Base-by-base conservation (phyloP, 2,113 vertebrate species). In the Macroglossus sobrinus region DNA sequence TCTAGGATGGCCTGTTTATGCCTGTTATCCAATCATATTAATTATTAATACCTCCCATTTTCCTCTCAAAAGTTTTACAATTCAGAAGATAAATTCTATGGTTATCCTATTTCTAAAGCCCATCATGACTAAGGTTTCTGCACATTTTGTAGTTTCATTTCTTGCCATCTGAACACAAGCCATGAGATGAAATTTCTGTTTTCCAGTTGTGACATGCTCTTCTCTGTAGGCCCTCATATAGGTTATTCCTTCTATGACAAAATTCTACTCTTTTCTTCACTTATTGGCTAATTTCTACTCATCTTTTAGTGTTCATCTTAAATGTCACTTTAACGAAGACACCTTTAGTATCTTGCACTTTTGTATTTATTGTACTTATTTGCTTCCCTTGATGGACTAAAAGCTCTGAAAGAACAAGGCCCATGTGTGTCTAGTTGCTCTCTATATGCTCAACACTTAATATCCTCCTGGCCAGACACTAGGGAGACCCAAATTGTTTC, bases 211-310 rank as follows among this genome's bases (percentile, higher is more conserved):
- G 71, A 66, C 38, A 68, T 33, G 59, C 10, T 74, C 79, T 89
- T 89, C 76, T 45, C 38, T 75, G 35, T 35, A 24, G 47, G 38
- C 24, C 47, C 64, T 45, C 38, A 30, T 35, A 55, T 24, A 66
- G 76, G 50, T 45, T 66, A 35, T 18, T 66, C 3, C 45, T 75
- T 59, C 78, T 84, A 59, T 47, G 53, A 61, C 68, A 94, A 19
- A 75, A 82, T 89, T 75, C 64, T 89, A 82, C 22, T 87, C n/a
- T 82, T 91, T 86, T 94, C 43, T 68, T 93, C 40, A 59, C 18
- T 78, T 72, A 59, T 50, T 68, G 72, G 47, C 72, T 47, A 88
- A 82, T 64, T 82, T 40, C 35, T 91, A 26, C 35, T 91, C 33
- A 91, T 85, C 35, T 12, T 43, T 68, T 81, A 64, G 13, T 53